These are phyloP conservation scores for Microcebus griseorufus DNA, from an alignment of 2,113 vertebrate genomes.

Conservation along the genomic window DNA sequence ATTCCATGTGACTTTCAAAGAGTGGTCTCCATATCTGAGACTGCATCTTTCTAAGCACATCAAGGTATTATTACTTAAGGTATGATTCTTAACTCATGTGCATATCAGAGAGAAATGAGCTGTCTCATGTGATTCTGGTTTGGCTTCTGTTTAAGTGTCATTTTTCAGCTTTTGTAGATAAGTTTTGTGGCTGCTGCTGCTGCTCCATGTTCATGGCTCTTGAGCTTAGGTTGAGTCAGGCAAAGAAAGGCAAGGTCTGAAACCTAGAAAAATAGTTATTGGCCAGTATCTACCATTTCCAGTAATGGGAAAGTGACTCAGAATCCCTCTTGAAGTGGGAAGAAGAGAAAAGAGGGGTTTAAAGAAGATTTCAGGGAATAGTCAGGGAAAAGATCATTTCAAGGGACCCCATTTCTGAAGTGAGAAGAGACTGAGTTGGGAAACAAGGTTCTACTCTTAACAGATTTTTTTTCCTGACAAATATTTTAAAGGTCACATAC, in stretches of 20 bases:
- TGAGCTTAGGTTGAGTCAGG: not conserved
- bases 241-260: not conserved
- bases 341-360: not conserved
- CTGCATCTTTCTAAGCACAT: not conserved
- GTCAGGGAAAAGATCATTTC: not conserved
- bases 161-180: not conserved
- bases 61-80: not conserved
- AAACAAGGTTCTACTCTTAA: conserved; percentile 37
- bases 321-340: not conserved
- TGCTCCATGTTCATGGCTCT: not conserved
- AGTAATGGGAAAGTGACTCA: not conserved
- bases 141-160: not conserved
- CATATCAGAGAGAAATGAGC: not conserved
- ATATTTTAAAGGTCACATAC: conserved; percentile 78
- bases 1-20: not conserved
- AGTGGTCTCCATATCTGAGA: not conserved
- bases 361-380: not conserved
- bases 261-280: not conserved
- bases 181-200: not conserved
- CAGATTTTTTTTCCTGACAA: conserved; percentile 56
- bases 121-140: not conserved
- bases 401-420: not conserved
- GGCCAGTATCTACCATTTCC: not conserved
- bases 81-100: not conserved
- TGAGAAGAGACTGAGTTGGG: conserved; percentile 20